These are phyloP conservation scores for Hypotaenidia okinawae DNA, from an alignment of 2,797 vertebrate genomes.

Conservation along the genomic window DNA sequence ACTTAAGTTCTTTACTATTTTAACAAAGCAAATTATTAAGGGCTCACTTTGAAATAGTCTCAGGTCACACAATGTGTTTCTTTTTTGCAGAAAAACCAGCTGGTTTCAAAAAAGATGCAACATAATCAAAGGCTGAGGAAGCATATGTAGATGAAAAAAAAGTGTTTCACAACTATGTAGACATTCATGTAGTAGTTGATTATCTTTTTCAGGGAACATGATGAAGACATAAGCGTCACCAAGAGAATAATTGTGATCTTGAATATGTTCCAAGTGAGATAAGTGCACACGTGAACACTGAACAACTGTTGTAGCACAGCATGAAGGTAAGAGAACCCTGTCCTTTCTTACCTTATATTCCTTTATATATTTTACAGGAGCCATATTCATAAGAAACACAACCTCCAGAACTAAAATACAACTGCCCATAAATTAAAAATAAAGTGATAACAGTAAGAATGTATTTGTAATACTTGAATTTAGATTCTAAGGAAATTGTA, in stretches of 20 bases:
- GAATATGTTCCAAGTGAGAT: background rate
- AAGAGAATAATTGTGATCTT: background rate
- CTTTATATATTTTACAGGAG: background rate
- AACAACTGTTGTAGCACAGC: background rate
- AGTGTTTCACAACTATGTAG: background rate
- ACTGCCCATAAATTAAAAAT: background rate
- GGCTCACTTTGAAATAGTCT: background rate
- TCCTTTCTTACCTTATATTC: background rate
- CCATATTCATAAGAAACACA: background rate
- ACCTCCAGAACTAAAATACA: background rate
- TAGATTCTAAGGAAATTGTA: background rate
- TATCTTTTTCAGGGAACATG: background rate
- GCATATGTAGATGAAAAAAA: background rate
- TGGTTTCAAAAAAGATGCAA: background rate
- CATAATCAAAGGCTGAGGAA: background rate
- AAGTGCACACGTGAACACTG: background rate
- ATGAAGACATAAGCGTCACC: background rate
- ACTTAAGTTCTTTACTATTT: background rate
- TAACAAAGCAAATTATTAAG: background rate
- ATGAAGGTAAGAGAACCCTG: background rate
- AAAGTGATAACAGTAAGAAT: background rate
- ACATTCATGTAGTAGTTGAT: background rate
- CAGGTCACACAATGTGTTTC: background rate
- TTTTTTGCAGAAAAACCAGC: background rate
- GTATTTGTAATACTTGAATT: background rate